These are phyloP conservation scores for Lasioglossum figueresi DNA, from an alignment of 2,888 invertebrate genomes.

Conservation along the genomic window DNA sequence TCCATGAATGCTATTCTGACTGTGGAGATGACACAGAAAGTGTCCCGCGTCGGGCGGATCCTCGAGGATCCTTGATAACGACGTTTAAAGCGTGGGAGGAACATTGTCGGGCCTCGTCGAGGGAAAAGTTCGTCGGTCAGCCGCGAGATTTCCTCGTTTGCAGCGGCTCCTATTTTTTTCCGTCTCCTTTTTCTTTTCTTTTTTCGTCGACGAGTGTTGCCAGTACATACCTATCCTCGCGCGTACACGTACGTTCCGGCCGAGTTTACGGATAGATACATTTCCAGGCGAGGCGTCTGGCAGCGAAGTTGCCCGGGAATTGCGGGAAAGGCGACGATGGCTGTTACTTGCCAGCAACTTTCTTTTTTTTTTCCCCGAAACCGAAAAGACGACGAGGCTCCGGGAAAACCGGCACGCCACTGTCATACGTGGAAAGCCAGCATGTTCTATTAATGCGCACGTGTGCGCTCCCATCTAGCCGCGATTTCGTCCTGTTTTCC, in stretches of 20 bases:
- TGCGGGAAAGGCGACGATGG: conserved; percentile 68
- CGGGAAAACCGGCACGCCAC: conserved; percentile 28
- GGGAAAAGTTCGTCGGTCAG: conserved; percentile 55
- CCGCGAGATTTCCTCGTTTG: conserved; percentile 67
- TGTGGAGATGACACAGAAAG: not conserved
- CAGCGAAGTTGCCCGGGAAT: conserved; percentile 74
- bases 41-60: not conserved
- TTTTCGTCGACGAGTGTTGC: conserved; percentile 57
- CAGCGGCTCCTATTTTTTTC: conserved; percentile 43
- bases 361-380: conserved; percentile 29
- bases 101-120: conserved; percentile 43
- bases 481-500: conserved; percentile 13
- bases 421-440: conserved; percentile 63
- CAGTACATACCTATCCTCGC: conserved; percentile 58
- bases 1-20: not conserved
- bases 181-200: conserved; percentile 44
- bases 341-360: conserved; percentile 73
- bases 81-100: conserved; percentile 59
- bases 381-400: conserved; percentile 56
- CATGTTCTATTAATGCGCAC: conserved; percentile 77
- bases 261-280: conserved; percentile 78
- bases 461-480: conserved; percentile 66
- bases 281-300: conserved; percentile 72
- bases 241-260: conserved; percentile 57
- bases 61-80: conserved; percentile 48